phyloP scores from a whole-genome alignment of 2,113 vertebrate genomes.

The Gasterosteus aculeatus region DNA sequence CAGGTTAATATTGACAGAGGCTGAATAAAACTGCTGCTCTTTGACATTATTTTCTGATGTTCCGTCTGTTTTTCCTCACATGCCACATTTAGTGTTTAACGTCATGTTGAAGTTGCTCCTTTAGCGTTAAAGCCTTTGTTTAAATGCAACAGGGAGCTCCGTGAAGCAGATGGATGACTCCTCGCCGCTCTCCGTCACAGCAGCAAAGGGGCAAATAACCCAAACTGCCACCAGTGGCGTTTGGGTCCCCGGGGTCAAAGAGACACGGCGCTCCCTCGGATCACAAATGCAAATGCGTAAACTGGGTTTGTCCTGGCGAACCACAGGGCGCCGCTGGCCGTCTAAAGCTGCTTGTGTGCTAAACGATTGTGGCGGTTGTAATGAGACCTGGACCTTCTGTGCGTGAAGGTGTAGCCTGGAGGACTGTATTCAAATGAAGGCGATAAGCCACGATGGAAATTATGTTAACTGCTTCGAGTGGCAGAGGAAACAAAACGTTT shows the following conservation, averaged over 20 bases:
- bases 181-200: constrained; percentile 12
- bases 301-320: not conserved
- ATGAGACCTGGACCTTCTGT: not conserved
- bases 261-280: constrained; percentile 18
- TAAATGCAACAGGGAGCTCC: not conserved
- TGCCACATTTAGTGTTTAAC: not conserved
- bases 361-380: constrained; percentile 12
- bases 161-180: not conserved
- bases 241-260: constrained; percentile 37
- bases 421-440: constrained; percentile 70
- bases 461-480: constrained; percentile 46
- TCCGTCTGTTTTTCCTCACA: not conserved
- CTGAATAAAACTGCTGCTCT: not conserved
- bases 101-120: too few species aligned
- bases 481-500: not conserved
- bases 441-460: constrained; percentile 67
- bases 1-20: not conserved
- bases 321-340: not conserved
- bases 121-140: not conserved
- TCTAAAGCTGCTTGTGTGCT: constrained; percentile 5
- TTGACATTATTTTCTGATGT: not conserved
- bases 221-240: constrained; percentile 46
- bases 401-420: constrained; percentile 33
- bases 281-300: constrained; percentile 9
- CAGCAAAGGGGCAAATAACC: constrained; percentile 18